Evolutionary conservation across 1,140 invertebrate species (phyloP).

Genomic region (Zaprionus capensis): DNA sequence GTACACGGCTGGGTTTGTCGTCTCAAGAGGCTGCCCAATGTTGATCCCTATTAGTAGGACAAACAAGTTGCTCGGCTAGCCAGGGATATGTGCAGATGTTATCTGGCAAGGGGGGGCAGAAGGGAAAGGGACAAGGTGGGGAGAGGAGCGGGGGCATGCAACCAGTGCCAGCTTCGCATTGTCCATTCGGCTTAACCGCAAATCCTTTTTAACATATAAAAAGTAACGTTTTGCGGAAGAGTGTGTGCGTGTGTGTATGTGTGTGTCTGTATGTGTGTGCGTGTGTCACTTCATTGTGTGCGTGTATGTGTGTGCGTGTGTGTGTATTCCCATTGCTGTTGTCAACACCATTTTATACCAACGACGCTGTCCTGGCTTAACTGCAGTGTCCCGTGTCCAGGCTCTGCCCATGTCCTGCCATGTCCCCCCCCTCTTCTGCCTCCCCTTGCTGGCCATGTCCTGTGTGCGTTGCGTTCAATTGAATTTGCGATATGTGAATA

Average conservation of each 20-base stretch:
- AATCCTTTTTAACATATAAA: conserved; percentile 83
- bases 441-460: conserved; percentile 5
- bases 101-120: conserved; percentile 44
- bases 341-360: conserved; percentile 81
- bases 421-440: neutral
- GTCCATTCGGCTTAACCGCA: conserved; percentile 79
- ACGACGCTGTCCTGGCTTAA: conserved; percentile 49
- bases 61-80: conserved; percentile 66
- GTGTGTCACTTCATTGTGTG: conserved; percentile 17
- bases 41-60: conserved; percentile 81
- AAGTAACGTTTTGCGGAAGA: conserved; percentile 71
- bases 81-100: conserved; percentile 74
- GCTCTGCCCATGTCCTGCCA: neutral
- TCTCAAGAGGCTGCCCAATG: conserved; percentile 78
- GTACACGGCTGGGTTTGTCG: conserved; percentile 18
- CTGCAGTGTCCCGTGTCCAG: conserved; percentile 59
- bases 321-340: conserved; percentile 78
- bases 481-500: conserved; percentile 83
- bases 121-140: conserved; percentile 15
- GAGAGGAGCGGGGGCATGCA: conserved; percentile 32
- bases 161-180: conserved; percentile 64
- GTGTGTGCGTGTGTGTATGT: neutral
- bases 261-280: neutral
- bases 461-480: conserved; percentile 76
- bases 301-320: conserved; percentile 21